Evolutionary conservation across 1,140 invertebrate genomes (phyloP).

Genomic region (Drosophila athabasca): DNA sequence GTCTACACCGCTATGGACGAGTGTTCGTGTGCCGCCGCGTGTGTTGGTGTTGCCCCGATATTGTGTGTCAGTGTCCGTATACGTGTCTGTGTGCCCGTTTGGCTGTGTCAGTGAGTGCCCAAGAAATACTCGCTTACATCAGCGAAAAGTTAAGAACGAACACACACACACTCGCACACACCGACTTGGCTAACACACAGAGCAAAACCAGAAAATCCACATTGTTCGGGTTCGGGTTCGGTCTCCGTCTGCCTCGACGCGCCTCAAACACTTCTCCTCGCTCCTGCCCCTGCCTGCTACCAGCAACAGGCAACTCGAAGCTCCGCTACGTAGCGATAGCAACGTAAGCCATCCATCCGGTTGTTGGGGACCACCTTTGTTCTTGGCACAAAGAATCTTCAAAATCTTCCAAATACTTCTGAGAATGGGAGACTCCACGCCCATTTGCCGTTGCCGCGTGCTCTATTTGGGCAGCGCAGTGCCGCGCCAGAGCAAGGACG

Average conservation of each 20-base stretch:
- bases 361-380: constrained; percentile 2
- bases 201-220: constrained; percentile 83
- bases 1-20: constrained; percentile 38
- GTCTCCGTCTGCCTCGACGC: constrained; percentile 14
- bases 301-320: no score
- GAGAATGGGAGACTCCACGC: constrained; percentile 88
- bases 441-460: constrained; percentile 98
- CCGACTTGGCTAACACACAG: constrained; percentile 65
- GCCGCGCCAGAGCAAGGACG: constrained; percentile 98
- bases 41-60: constrained; percentile 42
- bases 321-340: constrained; percentile 25
- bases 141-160: constrained; percentile 69
- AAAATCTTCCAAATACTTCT: neutral
- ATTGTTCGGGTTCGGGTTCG: constrained; percentile 55
- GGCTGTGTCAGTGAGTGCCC: constrained; percentile 35
- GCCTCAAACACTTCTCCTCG: neutral
- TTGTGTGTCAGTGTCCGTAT: constrained; percentile 10
- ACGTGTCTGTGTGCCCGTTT: constrained; percentile 41
- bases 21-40: constrained; percentile 32
- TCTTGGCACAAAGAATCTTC: no score
- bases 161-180: constrained; percentile 35
- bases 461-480: constrained; percentile 98
- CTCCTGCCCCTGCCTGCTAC: neutral
- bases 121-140: constrained; percentile 77
- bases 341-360: constrained; percentile 39